Base-by-base conservation (phyloP, 1,140 invertebrate genomes). In the Atta cephalotes region DNA sequence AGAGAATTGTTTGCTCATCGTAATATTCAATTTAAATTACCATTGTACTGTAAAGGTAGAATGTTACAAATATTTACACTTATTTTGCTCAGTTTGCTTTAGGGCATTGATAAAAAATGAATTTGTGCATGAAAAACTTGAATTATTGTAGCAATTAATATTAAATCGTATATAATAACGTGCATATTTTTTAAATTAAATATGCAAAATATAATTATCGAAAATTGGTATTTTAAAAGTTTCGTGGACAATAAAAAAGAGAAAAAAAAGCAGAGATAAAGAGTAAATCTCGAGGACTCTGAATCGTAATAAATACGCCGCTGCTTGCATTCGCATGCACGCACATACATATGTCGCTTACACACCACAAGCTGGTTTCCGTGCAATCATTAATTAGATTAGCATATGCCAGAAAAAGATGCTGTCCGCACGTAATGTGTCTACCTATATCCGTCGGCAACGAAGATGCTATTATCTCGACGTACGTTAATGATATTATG, bases 371-470 rank as follows among this genome's bases (percentile, higher is more conserved):
- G 49, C 51, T 16, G 35, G 28, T 89, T 89, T 76, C 35, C 60
- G 45, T 70, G 80, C 72, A 81, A 77, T 60, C 85, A 90, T 86
- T 85, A 92, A 89, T 88, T 91, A 84, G 82, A 92, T 92, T 89
- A 89, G 53, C 91, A 91, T 86, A 88, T 87, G 80, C 63, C 74
- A 87, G 88, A 87, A 92, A 92, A 90, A 82, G 85, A 86, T 81
- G 80, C 74, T 85, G 80, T 87, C 70, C 56, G 25, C 80, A 49
- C 70, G 68, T 82, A 82, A 72, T 62, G 68, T 39, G 25, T 84
- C 79, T 56, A 56, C 39, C 25, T 85, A 76, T 91, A 85, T 91
- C 65, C 76, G 49, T 65, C 35, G 45, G 21, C 21, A 35, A 65
- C 66, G 39, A 88, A 74, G 77, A 84, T 85, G 65, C 87, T 21